Conservation (phyloP, 2,888 invertebrate genomes). For the Nomada flava region DNA sequence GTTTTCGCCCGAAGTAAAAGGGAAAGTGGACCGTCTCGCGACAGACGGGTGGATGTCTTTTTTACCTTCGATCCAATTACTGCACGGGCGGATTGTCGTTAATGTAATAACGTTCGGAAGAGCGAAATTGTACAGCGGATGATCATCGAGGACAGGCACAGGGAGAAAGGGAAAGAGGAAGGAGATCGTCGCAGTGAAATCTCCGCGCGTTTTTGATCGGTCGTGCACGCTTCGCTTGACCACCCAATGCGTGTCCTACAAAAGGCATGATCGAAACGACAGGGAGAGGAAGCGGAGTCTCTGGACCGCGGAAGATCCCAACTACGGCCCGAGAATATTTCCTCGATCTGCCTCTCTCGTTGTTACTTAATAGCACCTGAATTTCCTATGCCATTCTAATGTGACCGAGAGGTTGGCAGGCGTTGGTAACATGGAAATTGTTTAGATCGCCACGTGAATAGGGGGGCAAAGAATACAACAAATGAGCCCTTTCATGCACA, state of each 20-base stretch:
- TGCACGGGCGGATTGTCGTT: constrained; percentile 36
- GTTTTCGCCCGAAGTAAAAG: constrained; percentile 28
- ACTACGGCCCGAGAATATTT: constrained; percentile 1
- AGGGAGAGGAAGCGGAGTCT: constrained; percentile 43
- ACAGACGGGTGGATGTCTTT: constrained; percentile 8
- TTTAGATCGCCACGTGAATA: background rate
- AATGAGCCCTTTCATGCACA: background rate
- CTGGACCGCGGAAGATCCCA: background rate
- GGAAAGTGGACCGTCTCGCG: constrained; percentile 41
- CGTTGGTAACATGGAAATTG: background rate
- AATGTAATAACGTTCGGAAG: constrained; percentile 50
- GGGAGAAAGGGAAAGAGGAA: background rate
- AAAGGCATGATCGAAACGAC: constrained; percentile 60
- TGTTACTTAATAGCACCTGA: background rate
- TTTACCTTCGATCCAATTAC: constrained; percentile 43
- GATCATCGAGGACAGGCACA: constrained; percentile 41
- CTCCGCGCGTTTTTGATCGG: constrained; percentile 59
- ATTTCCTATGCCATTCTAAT: background rate
- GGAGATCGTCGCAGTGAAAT: constrained; percentile 60
- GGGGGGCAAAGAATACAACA: no score
- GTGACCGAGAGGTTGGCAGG: background rate
- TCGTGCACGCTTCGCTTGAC: constrained; percentile 54
- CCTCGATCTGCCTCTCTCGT: constrained; percentile 3
- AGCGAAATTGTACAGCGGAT: constrained; percentile 38
- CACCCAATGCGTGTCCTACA: constrained; percentile 69